Evolutionary conservation across 2,113 vertebrate species (phyloP).

Genomic region (Emydocephalus ijimae): DNA sequence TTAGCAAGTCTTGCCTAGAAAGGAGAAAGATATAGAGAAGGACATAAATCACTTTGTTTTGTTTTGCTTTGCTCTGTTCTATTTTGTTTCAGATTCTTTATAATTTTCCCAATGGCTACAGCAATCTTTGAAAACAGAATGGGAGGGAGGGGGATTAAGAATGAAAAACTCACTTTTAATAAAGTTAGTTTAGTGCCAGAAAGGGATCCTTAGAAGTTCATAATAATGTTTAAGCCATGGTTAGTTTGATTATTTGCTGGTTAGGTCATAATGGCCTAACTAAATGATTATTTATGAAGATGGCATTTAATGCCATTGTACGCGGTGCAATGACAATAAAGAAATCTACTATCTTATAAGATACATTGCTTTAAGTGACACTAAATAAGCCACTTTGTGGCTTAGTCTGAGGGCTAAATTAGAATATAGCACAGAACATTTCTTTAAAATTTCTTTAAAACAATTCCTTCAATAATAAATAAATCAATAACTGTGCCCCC

Average conservation of each 20-base stretch:
- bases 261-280: not conserved
- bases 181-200: not conserved
- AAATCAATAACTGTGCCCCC: not conserved
- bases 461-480: not conserved
- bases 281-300: not conserved
- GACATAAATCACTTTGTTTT: not conserved
- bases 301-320: no score
- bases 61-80: not conserved
- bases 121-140: not conserved
- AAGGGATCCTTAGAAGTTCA: not conserved
- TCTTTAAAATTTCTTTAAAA: not conserved
- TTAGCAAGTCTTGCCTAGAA: slow-evolving; percentile 74
- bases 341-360: not conserved
- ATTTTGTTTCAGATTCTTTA: not conserved
- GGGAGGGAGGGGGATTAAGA: not conserved
- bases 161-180: not conserved
- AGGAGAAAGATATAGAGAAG: not conserved
- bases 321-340: no score
- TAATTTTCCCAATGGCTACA: not conserved
- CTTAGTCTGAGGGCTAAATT: not conserved
- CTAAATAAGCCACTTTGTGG: not conserved
- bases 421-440: not conserved
- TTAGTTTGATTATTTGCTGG: not conserved
- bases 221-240: not conserved
- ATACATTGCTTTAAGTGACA: not conserved